Conservation (phyloP, 23 tunicate genomes). For the Trididemnum clinides region DNA sequence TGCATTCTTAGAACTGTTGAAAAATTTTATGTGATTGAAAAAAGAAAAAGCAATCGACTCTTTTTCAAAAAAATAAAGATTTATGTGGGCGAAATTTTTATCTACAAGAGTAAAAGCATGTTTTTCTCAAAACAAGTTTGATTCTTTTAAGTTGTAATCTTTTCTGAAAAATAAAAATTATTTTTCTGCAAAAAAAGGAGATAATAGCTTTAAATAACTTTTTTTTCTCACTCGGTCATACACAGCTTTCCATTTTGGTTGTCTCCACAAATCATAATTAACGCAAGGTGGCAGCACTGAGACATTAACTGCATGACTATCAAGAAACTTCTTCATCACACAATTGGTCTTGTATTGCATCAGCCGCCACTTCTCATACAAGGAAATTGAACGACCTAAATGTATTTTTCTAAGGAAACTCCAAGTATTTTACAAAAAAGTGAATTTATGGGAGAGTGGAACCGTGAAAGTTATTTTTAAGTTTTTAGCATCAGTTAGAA, state of each 20-base stretch:
- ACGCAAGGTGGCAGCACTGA: slow-evolving; percentile 99
- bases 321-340: slow-evolving; percentile 96
- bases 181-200: too few species aligned
- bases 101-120: background rate
- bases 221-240: slow-evolving; percentile 67
- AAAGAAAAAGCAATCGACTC: background rate
- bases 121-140: background rate
- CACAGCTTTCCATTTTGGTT: slow-evolving; percentile 86
- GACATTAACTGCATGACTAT: slow-evolving; percentile 72
- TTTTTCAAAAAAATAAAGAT: background rate
- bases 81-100: background rate
- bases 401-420: background rate
- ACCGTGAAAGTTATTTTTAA: too few species aligned
- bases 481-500: too few species aligned
- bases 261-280: slow-evolving; percentile 95
- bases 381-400: slow-evolving; percentile 88
- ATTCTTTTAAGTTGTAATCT: background rate
- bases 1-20: too few species aligned
- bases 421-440: background rate
- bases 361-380: slow-evolving; percentile 98
- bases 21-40: background rate
- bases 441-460: too few species aligned
- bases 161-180: too few species aligned
- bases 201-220: too few species aligned
- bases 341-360: slow-evolving; percentile 98